Evolutionary conservation across 1,140 invertebrate genomes (phyloP), one percentile per base, ranked within the genome.

Genomic region (Armadillidium nasatum): DNA sequence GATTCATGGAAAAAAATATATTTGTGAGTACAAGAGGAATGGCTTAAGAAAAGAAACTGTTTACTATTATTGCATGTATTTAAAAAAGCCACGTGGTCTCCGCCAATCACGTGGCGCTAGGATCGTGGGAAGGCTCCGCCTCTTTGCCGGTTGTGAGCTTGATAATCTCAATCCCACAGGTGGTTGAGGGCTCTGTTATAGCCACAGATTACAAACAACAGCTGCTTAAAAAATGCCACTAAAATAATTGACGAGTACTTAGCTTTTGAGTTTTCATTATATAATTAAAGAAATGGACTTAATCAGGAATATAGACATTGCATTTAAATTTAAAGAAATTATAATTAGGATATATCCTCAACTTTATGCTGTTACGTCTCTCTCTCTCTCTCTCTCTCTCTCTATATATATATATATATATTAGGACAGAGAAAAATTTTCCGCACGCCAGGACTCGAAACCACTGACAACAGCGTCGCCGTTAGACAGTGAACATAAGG

Each of bases 141-240:
- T 7, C 50, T 60, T 60, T 60, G 50, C 50, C 50, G 50, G 50
- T 60, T 60, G 50, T 19, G 11, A 1, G 50, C 50, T 60, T 60
- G 50, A 60, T 60, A 60, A 19, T 60, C 50, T 60, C 50, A 60
- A 60, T 60, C 50, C 7, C 50, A 60, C 50, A 60, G 50, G 50
- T 60, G 50, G 50, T 60, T 60, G 11, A 60, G 19, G 50, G 6
- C 33, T 33, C 33, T 60, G 11, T 19, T 60, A 13, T 60, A 60
- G 50, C 50, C 50, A 60, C 50, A 60, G 50, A 60, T 60, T 60
- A 60, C 50, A 60, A 60, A 60, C 33, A 33, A 33, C 50, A 60
- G 50, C 50, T 60, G 50, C 50, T 19, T 60, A 60, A 60, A 60
- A 33, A 60, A 60, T 19, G 50, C 50, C 7, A 60, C 50, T 60